phyloP scores from a whole-genome alignment of 2,888 invertebrate species.

The Camptogramma bilineatum region DNA sequence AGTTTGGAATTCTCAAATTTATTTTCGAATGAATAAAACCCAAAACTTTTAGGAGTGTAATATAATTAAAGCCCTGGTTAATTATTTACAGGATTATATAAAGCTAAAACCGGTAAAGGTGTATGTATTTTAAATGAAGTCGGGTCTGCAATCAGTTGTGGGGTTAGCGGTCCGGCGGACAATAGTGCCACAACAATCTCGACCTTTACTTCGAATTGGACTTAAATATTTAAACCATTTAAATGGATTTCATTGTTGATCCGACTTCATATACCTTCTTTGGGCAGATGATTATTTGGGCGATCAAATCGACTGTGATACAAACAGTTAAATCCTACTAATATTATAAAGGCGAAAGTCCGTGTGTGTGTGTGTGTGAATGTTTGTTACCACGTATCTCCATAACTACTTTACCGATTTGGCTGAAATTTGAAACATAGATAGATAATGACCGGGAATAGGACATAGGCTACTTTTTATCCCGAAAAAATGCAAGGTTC shows the following conservation, averaged over 20 bases:
- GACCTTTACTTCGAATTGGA: constrained; percentile 82
- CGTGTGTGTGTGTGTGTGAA: too few relatives aligned
- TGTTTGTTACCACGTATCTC: too few relatives aligned
- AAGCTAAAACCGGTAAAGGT: constrained; percentile 62
- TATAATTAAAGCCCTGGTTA: constrained; percentile 40
- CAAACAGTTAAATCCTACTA: not conserved
- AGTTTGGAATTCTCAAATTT: constrained; percentile 1
- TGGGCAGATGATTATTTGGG: constrained; percentile 37
- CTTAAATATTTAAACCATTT: constrained; percentile 83
- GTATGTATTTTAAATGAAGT: constrained; percentile 82
- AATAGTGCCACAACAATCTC: constrained; percentile 82
- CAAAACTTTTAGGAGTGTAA: constrained; percentile 27
- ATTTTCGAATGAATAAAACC: constrained; percentile 14
- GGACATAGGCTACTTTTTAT: too few relatives aligned
- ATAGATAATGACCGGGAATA: too few relatives aligned
- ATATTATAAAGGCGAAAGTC: not conserved
- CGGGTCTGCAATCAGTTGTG: constrained; percentile 78
- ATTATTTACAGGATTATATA: constrained; percentile 43
- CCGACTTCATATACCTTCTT: constrained; percentile 58
- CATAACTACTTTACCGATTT: too few relatives aligned
- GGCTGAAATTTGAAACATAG: too few relatives aligned
- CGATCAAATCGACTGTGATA: constrained; percentile 4
- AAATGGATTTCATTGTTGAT: constrained; percentile 83
- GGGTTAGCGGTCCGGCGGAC: constrained; percentile 76
- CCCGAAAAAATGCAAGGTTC: too few relatives aligned